These are phyloP conservation scores for Nemotelus nigrinus DNA, from an alignment of 2,888 invertebrate species.

Conservation along the genomic window DNA sequence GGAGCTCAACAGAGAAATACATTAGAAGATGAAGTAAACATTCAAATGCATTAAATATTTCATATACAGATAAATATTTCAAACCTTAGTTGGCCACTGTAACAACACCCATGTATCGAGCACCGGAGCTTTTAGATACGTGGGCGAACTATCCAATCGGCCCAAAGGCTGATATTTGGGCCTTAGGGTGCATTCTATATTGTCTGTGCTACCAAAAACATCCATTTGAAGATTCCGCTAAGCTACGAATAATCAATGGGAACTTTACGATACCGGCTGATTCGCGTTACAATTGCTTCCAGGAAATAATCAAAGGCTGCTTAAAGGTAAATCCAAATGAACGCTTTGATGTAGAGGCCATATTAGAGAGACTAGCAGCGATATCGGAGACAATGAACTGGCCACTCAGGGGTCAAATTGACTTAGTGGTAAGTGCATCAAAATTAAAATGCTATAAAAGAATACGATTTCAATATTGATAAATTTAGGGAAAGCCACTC, in stretches of 20 bases:
- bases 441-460: neutral
- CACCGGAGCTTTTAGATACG: constrained; percentile 98
- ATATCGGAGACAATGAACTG: constrained; percentile 87
- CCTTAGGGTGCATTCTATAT: constrained; percentile 94
- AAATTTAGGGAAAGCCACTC: constrained; percentile 58
- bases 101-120: constrained; percentile 95
- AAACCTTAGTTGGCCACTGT: constrained; percentile 74
- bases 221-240: constrained; percentile 96
- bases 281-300: constrained; percentile 83
- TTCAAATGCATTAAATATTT: constrained; percentile 11
- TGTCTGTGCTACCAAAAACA: constrained; percentile 92
- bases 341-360: constrained; percentile 79
- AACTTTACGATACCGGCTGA: constrained; percentile 90
- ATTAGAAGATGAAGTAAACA: constrained; percentile 89
- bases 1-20: constrained; percentile 88
- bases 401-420: constrained; percentile 81
- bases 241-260: constrained; percentile 94
- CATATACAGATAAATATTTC: neutral
- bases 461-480: neutral
- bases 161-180: constrained; percentile 93
- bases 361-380: constrained; percentile 87
- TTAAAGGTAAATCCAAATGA: constrained; percentile 84
- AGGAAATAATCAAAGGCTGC: constrained; percentile 89
- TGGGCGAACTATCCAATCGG: constrained; percentile 96
- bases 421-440: constrained; percentile 53